Evolutionary conservation across 2,888 invertebrate genomes (phyloP).

Genomic region (Nysson spinosus): DNA sequence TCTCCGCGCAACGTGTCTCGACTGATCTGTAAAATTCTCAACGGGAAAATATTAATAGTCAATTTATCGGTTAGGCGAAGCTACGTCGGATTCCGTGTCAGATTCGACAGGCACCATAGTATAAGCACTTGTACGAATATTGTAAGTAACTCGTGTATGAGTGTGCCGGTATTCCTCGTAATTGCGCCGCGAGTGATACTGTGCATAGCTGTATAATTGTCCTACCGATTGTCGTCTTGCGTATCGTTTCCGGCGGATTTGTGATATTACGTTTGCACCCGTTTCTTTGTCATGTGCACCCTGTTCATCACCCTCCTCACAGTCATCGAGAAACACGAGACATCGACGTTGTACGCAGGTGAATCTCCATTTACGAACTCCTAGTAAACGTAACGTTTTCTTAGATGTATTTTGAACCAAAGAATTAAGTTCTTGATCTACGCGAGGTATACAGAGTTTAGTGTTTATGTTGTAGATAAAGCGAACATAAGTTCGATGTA

Average conservation of each 20-base stretch:
- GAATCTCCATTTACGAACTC: no score
- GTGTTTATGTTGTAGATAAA: no score
- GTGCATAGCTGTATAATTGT: slow-evolving; percentile 65
- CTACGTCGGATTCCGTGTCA: slow-evolving; percentile 29
- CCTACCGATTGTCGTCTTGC: slow-evolving; percentile 66
- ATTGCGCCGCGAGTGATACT: slow-evolving; percentile 30
- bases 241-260: slow-evolving; percentile 63
- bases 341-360: no score
- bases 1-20: slow-evolving; percentile 65
- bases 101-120: slow-evolving; percentile 25
- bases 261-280: slow-evolving; percentile 51
- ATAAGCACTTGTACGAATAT: slow-evolving; percentile 63
- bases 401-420: no score
- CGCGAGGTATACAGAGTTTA: no score
- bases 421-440: no score
- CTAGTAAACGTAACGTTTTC: no score
- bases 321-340: no score
- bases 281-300: slow-evolving; percentile 19
- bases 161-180: slow-evolving; percentile 44
- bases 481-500: no score
- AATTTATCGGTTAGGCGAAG: slow-evolving; percentile 70
- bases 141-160: slow-evolving; percentile 59
- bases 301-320: slow-evolving; percentile 8
- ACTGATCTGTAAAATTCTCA: slow-evolving; percentile 75
- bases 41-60: slow-evolving; percentile 75